phyloP scores from a whole-genome alignment of 1,140 invertebrate genomes.

The Zaprionus ghesquierei region DNA sequence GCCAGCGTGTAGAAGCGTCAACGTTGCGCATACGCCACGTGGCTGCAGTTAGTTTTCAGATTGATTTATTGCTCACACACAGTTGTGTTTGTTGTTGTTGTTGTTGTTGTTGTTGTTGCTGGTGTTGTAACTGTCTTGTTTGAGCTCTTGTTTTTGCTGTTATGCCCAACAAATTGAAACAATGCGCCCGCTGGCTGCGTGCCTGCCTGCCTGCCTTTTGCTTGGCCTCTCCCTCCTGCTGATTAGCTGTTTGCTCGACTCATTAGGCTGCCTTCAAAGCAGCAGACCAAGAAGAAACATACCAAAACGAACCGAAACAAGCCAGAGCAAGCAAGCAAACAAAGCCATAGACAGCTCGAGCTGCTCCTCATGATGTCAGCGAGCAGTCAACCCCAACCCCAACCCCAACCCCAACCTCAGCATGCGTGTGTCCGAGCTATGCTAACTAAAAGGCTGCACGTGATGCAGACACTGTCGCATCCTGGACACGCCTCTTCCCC shows the following conservation, averaged over 20 bases:
- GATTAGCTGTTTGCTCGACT: slow-evolving; percentile 31
- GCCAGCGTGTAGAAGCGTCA: slow-evolving; percentile 32
- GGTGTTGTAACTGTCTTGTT: background rate
- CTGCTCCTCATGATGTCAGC: slow-evolving; percentile 17
- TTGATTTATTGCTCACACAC: slow-evolving; percentile 32
- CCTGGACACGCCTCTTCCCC: background rate
- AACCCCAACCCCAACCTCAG: background rate
- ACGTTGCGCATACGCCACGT: slow-evolving; percentile 65
- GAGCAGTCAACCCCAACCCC: background rate
- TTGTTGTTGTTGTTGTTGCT: background rate
- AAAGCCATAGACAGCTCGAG: background rate
- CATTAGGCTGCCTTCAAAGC: slow-evolving; percentile 5
- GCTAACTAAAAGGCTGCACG: slow-evolving; percentile 51
- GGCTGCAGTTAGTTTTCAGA: slow-evolving; percentile 43
- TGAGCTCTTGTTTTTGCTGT: background rate
- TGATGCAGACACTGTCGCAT: slow-evolving; percentile 42
- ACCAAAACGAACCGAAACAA: background rate
- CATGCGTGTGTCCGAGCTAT: slow-evolving; percentile 48
- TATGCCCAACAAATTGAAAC: slow-evolving; percentile 15
- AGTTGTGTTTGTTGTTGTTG: background rate
- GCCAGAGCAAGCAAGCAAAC: background rate
- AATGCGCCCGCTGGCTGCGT: background rate
- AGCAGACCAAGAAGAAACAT: background rate
- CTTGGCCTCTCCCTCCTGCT: slow-evolving; percentile 6
- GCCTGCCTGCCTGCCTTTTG: background rate